Conservation (phyloP, 2,888 invertebrate species). For the Mesochorus sp. region DNA sequence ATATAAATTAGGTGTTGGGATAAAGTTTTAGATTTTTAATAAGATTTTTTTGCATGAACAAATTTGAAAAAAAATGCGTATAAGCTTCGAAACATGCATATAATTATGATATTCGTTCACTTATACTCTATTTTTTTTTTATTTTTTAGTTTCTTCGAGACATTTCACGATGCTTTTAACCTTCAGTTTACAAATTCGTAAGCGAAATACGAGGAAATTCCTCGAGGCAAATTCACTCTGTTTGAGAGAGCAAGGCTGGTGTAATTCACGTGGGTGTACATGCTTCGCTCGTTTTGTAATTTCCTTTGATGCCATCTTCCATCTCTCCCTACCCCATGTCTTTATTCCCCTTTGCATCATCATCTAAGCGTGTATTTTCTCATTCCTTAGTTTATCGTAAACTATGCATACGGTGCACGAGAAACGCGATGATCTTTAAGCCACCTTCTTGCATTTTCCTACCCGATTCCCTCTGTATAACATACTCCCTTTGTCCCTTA, state of each 20-base stretch:
- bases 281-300: constrained; percentile 52
- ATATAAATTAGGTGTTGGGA: no score
- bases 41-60: no score
- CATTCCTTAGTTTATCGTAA: constrained; percentile 32
- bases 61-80: no score
- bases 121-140: no score
- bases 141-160: not conserved
- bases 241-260: constrained; percentile 10
- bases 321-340: not conserved
- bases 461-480: not conserved
- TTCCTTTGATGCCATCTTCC: constrained; percentile 50
- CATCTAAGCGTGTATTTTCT: constrained; percentile 40
- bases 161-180: not conserved
- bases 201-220: constrained; percentile 20
- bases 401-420: constrained; percentile 19
- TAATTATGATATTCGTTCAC: no score
- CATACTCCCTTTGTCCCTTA: constrained; percentile 1
- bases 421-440: constrained; percentile 15
- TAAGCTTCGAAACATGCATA: no score
- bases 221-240: constrained; percentile 6
- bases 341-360: constrained; percentile 22
- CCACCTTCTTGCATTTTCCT: constrained; percentile 4
- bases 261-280: constrained; percentile 26
- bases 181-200: not conserved
- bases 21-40: no score